Evolutionary conservation across 2,888 invertebrate species (phyloP).

Genomic region (Dryadula phaetusa): DNA sequence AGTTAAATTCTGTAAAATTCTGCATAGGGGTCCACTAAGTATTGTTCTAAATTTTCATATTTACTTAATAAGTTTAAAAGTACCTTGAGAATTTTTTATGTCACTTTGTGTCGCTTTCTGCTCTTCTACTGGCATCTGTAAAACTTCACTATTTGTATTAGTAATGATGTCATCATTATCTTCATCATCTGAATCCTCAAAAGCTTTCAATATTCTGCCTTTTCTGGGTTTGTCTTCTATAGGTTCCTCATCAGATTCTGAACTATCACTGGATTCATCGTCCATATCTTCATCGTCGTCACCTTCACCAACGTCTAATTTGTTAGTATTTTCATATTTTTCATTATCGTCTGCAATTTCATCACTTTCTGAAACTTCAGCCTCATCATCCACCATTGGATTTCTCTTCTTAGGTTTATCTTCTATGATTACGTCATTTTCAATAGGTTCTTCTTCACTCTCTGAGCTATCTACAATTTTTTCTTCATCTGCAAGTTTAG

Average conservation of each 20-base stretch:
- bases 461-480: slow-evolving; percentile 67
- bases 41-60: not conserved
- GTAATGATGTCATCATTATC: slow-evolving; percentile 38
- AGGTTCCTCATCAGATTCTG: slow-evolving; percentile 64
- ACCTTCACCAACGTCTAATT: slow-evolving; percentile 52
- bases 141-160: slow-evolving; percentile 14
- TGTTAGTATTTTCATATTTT: slow-evolving; percentile 44
- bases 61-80: not conserved
- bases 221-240: slow-evolving; percentile 61
- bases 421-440: slow-evolving; percentile 54
- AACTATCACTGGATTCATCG: slow-evolving; percentile 58
- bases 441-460: slow-evolving; percentile 77
- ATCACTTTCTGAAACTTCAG: slow-evolving; percentile 77
- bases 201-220: slow-evolving; percentile 76
- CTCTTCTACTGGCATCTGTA: not conserved
- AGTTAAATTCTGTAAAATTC: too few relatives aligned
- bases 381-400: slow-evolving; percentile 77
- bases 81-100: slow-evolving; percentile 22
- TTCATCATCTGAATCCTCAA: slow-evolving; percentile 80
- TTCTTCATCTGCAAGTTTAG: slow-evolving; percentile 60
- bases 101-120: not conserved
- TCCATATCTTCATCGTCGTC: slow-evolving; percentile 55
- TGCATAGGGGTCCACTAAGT: not conserved
- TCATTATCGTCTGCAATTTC: slow-evolving; percentile 48
- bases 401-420: slow-evolving; percentile 70